Conservation (phyloP, 23 tunicate genomes). For the Aplidium turbinatum region DNA sequence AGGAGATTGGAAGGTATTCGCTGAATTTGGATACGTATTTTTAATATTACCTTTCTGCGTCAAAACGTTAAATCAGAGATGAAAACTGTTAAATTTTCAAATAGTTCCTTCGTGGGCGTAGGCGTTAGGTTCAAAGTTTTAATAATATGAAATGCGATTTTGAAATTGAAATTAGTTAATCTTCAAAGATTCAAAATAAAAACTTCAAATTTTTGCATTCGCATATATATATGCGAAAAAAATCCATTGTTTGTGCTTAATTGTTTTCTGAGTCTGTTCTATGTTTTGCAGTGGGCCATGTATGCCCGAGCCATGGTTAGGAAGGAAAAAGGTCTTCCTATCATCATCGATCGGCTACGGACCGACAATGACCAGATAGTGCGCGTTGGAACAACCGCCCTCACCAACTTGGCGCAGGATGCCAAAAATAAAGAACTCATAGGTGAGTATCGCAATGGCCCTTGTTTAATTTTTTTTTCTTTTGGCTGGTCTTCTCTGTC, state of each 20-base stretch:
- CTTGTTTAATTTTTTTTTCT: no score
- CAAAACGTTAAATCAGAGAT: background rate
- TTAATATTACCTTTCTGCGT: no score
- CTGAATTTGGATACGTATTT: no score
- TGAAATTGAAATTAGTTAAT: no score
- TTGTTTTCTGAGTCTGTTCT: no score
- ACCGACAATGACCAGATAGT: conserved; percentile 86
- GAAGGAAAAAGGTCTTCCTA: conserved; percentile 94
- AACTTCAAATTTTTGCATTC: background rate
- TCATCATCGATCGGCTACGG: conserved; percentile 79
- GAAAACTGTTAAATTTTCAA: background rate
- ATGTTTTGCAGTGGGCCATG: conserved; percentile 96
- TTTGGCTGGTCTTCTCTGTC: no score
- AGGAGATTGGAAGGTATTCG: conserved; percentile 93
- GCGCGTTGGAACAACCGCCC: conserved; percentile 66
- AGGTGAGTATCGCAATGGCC: no score
- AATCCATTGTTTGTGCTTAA: no score
- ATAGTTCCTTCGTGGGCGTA: no score
- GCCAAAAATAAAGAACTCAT: conserved; percentile 90
- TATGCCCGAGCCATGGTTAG: conserved; percentile 83
- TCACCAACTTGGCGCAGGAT: conserved; percentile 90
- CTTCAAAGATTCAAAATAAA: background rate
- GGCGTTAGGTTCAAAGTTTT: no score
- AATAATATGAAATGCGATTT: no score
- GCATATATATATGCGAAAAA: conserved; percentile 33